These are phyloP conservation scores for Unio pictorum DNA, from an alignment of 2,888 invertebrate species.

Conservation along the genomic window DNA sequence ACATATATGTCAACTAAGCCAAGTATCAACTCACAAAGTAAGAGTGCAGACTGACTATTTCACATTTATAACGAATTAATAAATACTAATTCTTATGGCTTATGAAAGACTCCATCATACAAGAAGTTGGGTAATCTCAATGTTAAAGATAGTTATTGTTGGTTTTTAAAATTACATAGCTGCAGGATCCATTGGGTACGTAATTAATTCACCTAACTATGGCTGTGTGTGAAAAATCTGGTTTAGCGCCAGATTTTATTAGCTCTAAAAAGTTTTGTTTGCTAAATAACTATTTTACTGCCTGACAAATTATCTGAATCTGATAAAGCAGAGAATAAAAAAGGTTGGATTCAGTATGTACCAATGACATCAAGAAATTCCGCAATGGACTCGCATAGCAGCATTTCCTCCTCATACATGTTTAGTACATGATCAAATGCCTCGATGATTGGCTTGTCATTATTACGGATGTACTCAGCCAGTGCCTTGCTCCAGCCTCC, in stretches of 20 bases:
- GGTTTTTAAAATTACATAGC: too few relatives aligned
- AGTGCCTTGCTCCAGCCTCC: slow-evolving; percentile 85
- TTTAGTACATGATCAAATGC: slow-evolving; percentile 87
- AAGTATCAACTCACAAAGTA: too few relatives aligned
- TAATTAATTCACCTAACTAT: too few relatives aligned
- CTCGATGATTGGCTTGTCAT: slow-evolving; percentile 92
- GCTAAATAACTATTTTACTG: not conserved
- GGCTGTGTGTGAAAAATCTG: too few relatives aligned
- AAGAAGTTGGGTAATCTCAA: not conserved
- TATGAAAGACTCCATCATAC: not conserved
- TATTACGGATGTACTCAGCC: slow-evolving; percentile 93
- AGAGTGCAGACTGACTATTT: too few relatives aligned
- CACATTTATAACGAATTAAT: not conserved
- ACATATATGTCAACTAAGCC: too few relatives aligned
- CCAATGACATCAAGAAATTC: slow-evolving; percentile 96
- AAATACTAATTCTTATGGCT: not conserved
- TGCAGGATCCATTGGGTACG: too few relatives aligned
- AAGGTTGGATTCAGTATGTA: slow-evolving; percentile 62
- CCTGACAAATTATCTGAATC: not conserved
- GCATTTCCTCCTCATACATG: slow-evolving; percentile 88
- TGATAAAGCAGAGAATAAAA: not conserved
- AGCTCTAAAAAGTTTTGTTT: not conserved
- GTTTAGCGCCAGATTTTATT: not conserved
- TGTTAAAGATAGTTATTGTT: too few relatives aligned
- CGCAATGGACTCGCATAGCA: slow-evolving; percentile 90